Evolutionary conservation across 35 echinoderm and acorn worm genomes (phyloP).

Genomic region (Ptychodera flava): DNA sequence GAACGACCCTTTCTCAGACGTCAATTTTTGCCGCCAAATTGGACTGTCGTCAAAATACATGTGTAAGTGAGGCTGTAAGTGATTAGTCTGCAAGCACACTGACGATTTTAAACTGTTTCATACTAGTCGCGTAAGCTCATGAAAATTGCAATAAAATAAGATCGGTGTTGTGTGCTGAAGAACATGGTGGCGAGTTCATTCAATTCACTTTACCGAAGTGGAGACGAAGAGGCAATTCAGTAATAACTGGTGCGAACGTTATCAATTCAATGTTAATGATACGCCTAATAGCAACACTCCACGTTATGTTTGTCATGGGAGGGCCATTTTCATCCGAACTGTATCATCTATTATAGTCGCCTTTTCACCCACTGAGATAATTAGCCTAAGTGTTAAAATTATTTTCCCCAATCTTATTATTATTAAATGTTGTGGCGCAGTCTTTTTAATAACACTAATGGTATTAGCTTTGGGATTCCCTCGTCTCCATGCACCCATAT

Average conservation of each 20-base stretch:
- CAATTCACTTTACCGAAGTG: background rate
- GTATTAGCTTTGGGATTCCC: background rate
- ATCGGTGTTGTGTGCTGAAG: background rate
- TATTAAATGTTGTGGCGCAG: background rate
- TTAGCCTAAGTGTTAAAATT: background rate
- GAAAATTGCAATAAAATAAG: constrained; percentile 2
- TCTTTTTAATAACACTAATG: background rate
- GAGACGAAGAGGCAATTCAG: background rate
- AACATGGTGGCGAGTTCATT: background rate
- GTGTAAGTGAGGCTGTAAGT: no score
- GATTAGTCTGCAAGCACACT: no score
- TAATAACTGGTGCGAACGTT: background rate
- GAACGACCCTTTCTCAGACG: no score
- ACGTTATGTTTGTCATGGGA: background rate
- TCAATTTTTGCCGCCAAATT: no score
- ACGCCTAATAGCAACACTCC: background rate
- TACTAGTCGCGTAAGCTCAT: background rate
- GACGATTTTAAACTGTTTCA: no score
- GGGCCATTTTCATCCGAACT: background rate
- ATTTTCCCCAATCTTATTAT: background rate
- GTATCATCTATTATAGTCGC: background rate
- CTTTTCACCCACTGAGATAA: background rate
- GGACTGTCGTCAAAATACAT: no score
- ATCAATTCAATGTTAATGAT: background rate
- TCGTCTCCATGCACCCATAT: background rate